Percentiles rank a stretch among this genome's conserved stretches.
Conservation (phyloP, 2,113 vertebrate genomes). For the Misgurnus anguillicaudatus region DNA sequence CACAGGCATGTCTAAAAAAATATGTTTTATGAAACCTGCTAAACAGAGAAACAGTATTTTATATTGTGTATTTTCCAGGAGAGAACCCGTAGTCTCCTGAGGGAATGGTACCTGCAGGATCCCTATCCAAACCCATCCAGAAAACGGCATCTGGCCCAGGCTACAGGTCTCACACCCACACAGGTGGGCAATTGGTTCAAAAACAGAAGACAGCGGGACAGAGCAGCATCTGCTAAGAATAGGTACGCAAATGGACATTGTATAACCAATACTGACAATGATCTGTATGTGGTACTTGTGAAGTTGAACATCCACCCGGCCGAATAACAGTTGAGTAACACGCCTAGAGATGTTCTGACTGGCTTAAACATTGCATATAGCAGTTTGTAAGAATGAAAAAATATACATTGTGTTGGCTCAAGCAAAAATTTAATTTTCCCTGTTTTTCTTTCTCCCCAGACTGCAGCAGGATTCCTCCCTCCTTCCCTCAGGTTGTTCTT, state of each 20-base stretch:
- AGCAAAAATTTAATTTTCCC: not conserved
- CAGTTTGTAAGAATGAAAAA: not conserved
- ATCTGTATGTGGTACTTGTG: too few species aligned
- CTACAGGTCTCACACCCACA: conserved; percentile 79
- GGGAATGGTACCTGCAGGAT: conserved; percentile 82
- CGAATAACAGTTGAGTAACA: too few species aligned
- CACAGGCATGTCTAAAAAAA: too few species aligned
- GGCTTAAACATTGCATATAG: too few species aligned
- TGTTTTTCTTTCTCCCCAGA: conserved; percentile 52
- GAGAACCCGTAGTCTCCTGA: conserved; percentile 76
- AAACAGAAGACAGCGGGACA: conserved; percentile 78
- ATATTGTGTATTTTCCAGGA: conserved; percentile 64
- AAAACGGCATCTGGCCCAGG: conserved; percentile 79
- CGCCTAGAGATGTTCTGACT: too few species aligned
- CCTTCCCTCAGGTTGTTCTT: conserved; percentile 64
- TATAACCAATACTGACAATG: not conserved
- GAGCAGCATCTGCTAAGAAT: conserved; percentile 80
- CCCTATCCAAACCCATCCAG: conserved; percentile 81
- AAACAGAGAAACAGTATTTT: too few species aligned
- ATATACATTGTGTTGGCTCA: not conserved
- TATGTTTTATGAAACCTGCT: too few species aligned
- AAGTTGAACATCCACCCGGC: too few species aligned
- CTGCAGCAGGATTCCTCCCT: conserved; percentile 73
- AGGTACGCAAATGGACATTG: conserved; percentile 59
- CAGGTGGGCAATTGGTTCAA: conserved; percentile 86